Conservation (phyloP, 2,888 invertebrate genomes). For the Pogonocherus hispidulus region DNA sequence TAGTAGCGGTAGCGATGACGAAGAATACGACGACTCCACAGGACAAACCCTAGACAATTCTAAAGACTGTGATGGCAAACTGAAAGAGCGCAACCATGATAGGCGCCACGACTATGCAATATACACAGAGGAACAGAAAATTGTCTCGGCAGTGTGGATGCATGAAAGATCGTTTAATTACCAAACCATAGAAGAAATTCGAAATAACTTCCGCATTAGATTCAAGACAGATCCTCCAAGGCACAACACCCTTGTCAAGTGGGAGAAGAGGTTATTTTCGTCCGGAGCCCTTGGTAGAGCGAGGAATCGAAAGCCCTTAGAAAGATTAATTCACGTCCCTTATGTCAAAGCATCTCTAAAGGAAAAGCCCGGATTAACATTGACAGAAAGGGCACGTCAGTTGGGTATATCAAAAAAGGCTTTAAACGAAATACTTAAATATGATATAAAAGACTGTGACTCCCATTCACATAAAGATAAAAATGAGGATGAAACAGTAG, state of each 20-base stretch:
- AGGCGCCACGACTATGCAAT: background rate
- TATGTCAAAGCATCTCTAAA: conserved; percentile 7
- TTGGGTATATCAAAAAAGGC: background rate
- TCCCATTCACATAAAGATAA: background rate
- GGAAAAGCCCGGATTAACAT: conserved; percentile 4
- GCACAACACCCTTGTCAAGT: conserved; percentile 52
- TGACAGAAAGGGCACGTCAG: background rate
- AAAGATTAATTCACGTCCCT: background rate
- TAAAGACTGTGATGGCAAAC: background rate
- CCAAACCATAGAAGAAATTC: conserved; percentile 65
- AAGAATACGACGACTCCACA: background rate
- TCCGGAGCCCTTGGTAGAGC: background rate
- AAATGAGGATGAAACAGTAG: background rate
- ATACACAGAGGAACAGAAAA: conserved; percentile 68
- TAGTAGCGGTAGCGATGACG: background rate
- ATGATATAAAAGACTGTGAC: conserved; percentile 1
- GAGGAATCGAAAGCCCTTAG: background rate
- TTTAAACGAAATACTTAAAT: background rate
- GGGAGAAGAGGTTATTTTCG: conserved; percentile 51
- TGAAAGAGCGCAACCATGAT: background rate
- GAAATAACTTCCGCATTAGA: conserved; percentile 66
- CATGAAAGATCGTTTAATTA: conserved; percentile 68
- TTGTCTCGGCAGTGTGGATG: conserved; percentile 70
- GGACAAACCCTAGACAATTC: background rate
- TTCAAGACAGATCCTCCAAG: conserved; percentile 67